Evolutionary conservation across 2,888 invertebrate genomes (phyloP), one percentile per base, ranked within the genome.

Genomic region (Nemotelus pantherinus): DNA sequence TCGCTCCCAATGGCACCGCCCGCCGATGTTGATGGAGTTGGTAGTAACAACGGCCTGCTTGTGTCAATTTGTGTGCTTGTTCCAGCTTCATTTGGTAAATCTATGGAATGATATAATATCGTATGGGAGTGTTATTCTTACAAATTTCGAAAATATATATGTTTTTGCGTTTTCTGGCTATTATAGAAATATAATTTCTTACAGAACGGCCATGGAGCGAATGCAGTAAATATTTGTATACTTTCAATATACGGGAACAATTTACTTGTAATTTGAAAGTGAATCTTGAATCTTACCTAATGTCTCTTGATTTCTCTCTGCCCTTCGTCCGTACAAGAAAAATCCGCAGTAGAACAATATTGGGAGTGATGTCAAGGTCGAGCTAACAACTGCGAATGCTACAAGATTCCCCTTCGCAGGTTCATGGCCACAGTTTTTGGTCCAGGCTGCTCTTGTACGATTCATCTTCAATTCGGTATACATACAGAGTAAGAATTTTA

Each of bases 401-500:
- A 25, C 25, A 9, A 80, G 65, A 77, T 77, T 77, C 58, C 47
- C 48, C 6, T 72, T 64, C 10, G 77, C 68, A 53, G 76, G 68
- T 57, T 77, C 79, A 50, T 79, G 80, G 3, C 78, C 78, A 68
- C 80, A 77, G 2, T 58, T 68, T 77, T 78, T 78, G 43, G 80
- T 80, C 80, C 80, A 80, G 3, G 47, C 25, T 9, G 50, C 64
- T 41, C 80, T 71, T 6, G 77, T 80, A 70, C 79, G 65, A 58
- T 80, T 80, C 77, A 80, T 80, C 80, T 80, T 45, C 47, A 63
- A 50, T 50, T 25, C 41, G 10, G 7, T n/a, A 7, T 63, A 3
- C 39, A 41, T 63, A 25, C 25, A 25, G 25, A 57, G 10, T 7
- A 63, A 47, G 7, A 50, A 75, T 64, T 25, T 25, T 25, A 25